phyloP scores from a whole-genome alignment of 2,888 invertebrate genomes.

The Sepiola atlantica region DNA sequence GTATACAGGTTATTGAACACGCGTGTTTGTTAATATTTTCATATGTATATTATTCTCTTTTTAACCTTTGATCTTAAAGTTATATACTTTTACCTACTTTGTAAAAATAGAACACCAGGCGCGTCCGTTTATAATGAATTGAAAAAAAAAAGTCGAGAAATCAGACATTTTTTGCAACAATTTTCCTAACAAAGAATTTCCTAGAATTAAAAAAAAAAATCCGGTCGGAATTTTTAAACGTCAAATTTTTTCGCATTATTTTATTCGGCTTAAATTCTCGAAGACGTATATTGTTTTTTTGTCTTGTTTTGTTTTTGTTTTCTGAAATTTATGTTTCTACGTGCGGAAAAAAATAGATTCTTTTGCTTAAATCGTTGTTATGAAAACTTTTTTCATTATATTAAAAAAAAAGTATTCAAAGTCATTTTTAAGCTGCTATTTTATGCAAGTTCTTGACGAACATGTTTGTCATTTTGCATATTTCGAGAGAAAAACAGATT shows the following conservation, averaged over 20 bases:
- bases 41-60: background rate
- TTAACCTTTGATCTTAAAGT: background rate
- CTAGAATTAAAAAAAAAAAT: background rate
- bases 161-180: background rate
- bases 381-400: background rate
- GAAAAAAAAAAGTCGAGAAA: background rate
- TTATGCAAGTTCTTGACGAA: background rate
- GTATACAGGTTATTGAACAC: too few species aligned
- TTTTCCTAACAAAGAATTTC: background rate
- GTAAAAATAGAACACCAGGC: background rate
- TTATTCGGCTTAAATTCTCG: background rate
- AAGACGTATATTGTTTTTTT: background rate
- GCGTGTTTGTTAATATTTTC: too few species aligned
- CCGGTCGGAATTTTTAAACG: background rate
- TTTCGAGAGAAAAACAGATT: background rate
- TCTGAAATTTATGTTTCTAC: background rate
- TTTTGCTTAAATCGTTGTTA: background rate
- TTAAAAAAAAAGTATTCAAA: background rate
- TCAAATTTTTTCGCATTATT: background rate
- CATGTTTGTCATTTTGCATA: background rate
- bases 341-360: background rate
- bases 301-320: too few species aligned
- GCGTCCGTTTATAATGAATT: background rate
- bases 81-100: background rate
- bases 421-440: background rate